Evolutionary conservation across 2,888 invertebrate species (phyloP), one percentile per base, ranked within the genome.

Genomic region (Leucoma salicis): DNA sequence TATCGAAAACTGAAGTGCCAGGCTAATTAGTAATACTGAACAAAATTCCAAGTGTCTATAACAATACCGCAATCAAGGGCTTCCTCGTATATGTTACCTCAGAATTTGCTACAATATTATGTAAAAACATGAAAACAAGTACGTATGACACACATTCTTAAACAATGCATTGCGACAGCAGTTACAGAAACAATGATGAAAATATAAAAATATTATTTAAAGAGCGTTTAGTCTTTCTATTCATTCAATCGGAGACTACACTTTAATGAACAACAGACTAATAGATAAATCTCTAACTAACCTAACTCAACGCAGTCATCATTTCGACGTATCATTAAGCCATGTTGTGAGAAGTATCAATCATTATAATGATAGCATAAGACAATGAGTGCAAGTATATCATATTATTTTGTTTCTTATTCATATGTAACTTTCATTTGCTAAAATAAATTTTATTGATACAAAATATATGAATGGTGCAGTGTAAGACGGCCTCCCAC

Each of bases 101-200:
- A 50, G 53, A 58, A 58, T 58, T 55, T 50, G 48, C 44, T 49
- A 40, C 43, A 53, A 55, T 36, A 45, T 58, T 58, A 58, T 58
- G 53, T 56, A 56, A 58, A 58, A 42, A 53, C 56, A 50, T 58
- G 58, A 56, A 58, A 58, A 49, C 45, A 56, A 55, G 32, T 31
- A 41, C 33, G 59, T 58, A 42, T 47, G 55, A 50, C 58, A 58
- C 56, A 58, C 58, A 56, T 49, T 45, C 42, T 58, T 46, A 50
- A 43, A 58, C 52, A 55, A 50, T 58, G 41, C 13, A 25, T 46
- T 60, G 42, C 60, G 41, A 50, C 55, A 60, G 33, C 28, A 51
- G 39, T 39, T 50, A 54, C 54, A 55, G 49, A 32, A 27, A 18
- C 27, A 25, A n/a, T 53, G 57, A 44, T 14, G 60, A 48, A 60